A percentile compares a stretch with the other conserved stretches of the same genome.
phyloP scores from a whole-genome alignment of 1,140 invertebrate species.

The Camponotus floridanus region DNA sequence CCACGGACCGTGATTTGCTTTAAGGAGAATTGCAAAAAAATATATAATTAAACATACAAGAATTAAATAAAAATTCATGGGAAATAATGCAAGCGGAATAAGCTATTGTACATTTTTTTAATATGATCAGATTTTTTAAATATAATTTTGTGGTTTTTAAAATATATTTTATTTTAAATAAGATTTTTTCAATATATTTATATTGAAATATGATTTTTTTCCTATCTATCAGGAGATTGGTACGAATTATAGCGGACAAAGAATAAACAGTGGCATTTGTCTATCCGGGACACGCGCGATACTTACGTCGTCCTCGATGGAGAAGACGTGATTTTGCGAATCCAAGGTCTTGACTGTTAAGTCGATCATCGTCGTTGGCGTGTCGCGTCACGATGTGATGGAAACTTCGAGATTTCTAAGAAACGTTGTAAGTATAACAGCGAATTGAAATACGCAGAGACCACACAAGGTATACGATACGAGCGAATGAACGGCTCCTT shows the following conservation, averaged over 20 bases:
- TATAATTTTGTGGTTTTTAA: neutral
- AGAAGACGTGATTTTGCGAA: conserved; percentile 95
- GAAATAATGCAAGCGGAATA: neutral
- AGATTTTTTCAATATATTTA: too few species aligned
- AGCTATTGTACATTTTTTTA: neutral
- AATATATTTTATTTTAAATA: too few species aligned
- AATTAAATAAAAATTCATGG: neutral
- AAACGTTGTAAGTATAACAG: too few species aligned
- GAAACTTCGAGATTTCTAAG: neutral
- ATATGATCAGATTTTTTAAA: neutral
- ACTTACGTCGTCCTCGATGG: conserved; percentile 95
- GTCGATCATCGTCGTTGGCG: conserved; percentile 89
- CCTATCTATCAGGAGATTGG: too few species aligned
- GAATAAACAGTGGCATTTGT: neutral
- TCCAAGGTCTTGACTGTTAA: conserved; percentile 97
- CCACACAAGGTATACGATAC: neutral
- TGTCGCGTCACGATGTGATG: neutral
- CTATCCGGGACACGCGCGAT: neutral
- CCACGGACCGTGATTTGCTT: conserved; percentile 93
- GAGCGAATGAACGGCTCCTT: neutral
- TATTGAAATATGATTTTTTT: too few species aligned
- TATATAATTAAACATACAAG: conserved; percentile 9
- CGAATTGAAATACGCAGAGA: neutral
- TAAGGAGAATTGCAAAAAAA: conserved; percentile 33
- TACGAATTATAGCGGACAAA: neutral